Evolutionary conservation across 1,140 invertebrate genomes (phyloP), one percentile per base, ranked within the genome.

Genomic region (Cecropterus lyciades): DNA sequence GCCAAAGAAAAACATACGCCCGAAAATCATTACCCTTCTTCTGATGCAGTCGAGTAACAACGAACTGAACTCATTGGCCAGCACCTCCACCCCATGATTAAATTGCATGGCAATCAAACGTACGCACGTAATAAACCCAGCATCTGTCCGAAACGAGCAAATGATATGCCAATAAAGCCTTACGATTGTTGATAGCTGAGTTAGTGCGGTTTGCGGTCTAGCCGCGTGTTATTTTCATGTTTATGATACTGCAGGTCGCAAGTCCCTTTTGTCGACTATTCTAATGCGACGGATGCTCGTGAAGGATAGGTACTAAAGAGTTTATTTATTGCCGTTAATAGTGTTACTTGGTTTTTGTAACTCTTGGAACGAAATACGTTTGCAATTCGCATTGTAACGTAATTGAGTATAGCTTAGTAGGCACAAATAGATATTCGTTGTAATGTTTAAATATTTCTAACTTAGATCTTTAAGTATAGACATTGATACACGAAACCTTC

Each of bases 51-150:
- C n/a, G n/a, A 37, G 2, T 10, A 37, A 37, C 11, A 37, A n/a
- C 10, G 11, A 4, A 37, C 33, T 37, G 10, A 9, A 11, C 4
- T 37, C 33, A 37, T 11, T 37, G 4, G 10, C 10, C 33, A 2
- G 9, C 33, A 37, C 7, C 10, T 33, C 30, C 9, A 33, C 30
- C 9, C 9, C 30, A 8, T 33, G 37, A 43, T 43, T 14, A 7
- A 43, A 57, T 57, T 20, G 10, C 40, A 59, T 42, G 11, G 20
- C 43, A 59, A 45, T 59, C 45, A 59, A 59, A 46, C 43, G 16
- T 46, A 46, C n/a, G 55, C 55, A 30, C 42, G n/a, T 15, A 59
- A 60, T 60, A 60, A 60, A 60, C 56, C 17, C 56, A 60, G 55
- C 56, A 48, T 60, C 56, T 60, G 45, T 60, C 56, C 56, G 56